phyloP scores from a whole-genome alignment of 1,140 invertebrate species.

The Cherax quadricarinatus region DNA sequence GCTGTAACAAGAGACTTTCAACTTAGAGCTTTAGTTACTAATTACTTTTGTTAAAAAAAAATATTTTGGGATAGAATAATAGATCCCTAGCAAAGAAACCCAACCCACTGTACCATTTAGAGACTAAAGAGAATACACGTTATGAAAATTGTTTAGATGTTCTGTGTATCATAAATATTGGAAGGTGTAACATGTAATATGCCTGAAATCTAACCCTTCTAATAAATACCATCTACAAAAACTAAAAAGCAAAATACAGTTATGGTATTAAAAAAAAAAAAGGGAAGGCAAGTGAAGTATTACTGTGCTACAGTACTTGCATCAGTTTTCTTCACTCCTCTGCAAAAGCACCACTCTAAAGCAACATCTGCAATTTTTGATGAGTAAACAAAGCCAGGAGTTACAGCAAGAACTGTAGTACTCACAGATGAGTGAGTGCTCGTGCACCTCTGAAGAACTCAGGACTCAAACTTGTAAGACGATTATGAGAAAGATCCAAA shows the following conservation, averaged over 20 bases:
- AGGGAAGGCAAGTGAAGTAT: not conserved
- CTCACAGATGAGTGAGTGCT: conserved; percentile 62
- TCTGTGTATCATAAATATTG: not conserved
- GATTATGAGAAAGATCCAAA: conserved; percentile 84
- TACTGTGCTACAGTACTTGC: not conserved
- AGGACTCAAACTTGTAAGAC: conserved; percentile 62
- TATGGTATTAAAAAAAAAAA: not conserved
- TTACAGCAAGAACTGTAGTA: not conserved
- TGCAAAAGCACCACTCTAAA: conserved; percentile 44
- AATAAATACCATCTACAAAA: not conserved
- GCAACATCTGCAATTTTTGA: not conserved
- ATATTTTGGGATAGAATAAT: not conserved
- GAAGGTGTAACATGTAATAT: not conserved
- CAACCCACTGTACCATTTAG: not conserved
- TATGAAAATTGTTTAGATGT: not conserved
- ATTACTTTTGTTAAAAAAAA: not conserved
- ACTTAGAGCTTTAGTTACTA: conserved; percentile 13
- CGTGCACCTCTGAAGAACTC: conserved; percentile 65
- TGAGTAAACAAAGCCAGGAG: not conserved
- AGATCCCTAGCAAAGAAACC: not conserved
- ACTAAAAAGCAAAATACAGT: not conserved
- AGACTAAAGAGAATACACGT: not conserved
- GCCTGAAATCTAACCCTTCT: not conserved
- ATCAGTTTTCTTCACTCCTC: conserved; percentile 14
- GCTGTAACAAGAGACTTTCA: conserved; percentile 66